Evolutionary conservation across 2,888 invertebrate species (phyloP).

Genomic region (Drosophila birchii): DNA sequence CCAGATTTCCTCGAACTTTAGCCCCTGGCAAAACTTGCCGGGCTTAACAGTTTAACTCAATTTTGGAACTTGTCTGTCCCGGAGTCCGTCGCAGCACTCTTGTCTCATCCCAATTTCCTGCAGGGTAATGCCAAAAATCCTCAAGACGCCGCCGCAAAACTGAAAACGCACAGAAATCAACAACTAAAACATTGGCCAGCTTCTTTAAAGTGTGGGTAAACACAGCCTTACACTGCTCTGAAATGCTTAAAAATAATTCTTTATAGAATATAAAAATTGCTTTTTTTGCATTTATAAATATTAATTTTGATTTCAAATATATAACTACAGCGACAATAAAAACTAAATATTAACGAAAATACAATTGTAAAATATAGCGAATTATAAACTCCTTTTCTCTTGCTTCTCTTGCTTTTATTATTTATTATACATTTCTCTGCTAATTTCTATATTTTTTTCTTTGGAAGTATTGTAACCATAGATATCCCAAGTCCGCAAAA

Average conservation of each 20-base stretch:
- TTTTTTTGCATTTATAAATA: background rate
- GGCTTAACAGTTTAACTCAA: conserved; percentile 73
- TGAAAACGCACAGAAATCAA: conserved; percentile 63
- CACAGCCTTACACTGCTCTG: background rate
- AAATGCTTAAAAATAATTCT: background rate
- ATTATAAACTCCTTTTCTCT: no score
- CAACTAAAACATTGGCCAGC: conserved; percentile 13
- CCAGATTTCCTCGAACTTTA: conserved; percentile 38
- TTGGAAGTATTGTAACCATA: background rate
- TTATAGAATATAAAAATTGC: no score
- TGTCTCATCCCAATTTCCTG: conserved; percentile 57
- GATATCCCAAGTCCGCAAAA: background rate
- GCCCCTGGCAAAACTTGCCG: conserved; percentile 44
- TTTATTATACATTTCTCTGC: background rate
- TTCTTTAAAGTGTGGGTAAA: conserved; percentile 9
- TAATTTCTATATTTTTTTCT: background rate
- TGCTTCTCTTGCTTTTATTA: background rate
- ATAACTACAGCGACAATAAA: no score
- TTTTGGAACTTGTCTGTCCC: conserved; percentile 69
- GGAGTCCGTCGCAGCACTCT: background rate
- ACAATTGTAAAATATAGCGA: no score
- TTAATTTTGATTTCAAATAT: background rate
- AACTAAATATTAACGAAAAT: no score
- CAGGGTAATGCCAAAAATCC: conserved; percentile 50
- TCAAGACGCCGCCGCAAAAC: conserved; percentile 45